These are phyloP conservation scores for Taenioides sp. DNA, from an alignment of 2,797 vertebrate genomes.

Conservation along the genomic window DNA sequence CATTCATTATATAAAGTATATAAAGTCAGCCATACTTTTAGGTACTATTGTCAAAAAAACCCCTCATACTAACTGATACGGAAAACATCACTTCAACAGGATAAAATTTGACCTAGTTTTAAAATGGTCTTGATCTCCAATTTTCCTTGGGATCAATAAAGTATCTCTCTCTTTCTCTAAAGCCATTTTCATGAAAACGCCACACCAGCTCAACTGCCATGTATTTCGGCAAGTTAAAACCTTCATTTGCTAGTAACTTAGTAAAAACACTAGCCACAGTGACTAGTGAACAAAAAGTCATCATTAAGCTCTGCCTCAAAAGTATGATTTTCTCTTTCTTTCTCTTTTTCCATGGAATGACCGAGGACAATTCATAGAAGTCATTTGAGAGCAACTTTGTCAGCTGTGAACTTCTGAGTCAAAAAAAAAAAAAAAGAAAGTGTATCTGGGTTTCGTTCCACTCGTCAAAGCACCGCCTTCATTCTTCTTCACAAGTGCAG, in stretches of 20 bases:
- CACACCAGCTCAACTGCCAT: constrained; percentile 8
- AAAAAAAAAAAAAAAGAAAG: not conserved
- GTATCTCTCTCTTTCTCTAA: too few relatives aligned
- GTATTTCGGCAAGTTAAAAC: too few relatives aligned
- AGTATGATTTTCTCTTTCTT: not conserved
- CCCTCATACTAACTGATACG: too few relatives aligned
- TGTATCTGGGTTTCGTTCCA: constrained; percentile 26
- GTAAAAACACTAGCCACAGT: not conserved
- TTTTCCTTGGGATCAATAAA: too few relatives aligned
- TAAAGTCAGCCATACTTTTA: too few relatives aligned
- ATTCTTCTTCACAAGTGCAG: constrained; percentile 12
- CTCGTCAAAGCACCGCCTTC: constrained; percentile 29
- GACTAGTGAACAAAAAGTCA: not conserved
- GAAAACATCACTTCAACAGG: too few relatives aligned
- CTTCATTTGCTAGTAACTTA: not conserved
- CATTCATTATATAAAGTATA: too few relatives aligned
- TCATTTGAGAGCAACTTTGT: constrained; percentile 29
- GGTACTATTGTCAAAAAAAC: too few relatives aligned
- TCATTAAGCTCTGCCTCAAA: not conserved
- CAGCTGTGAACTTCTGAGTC: not conserved
- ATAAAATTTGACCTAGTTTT: too few relatives aligned
- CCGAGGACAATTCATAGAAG: constrained; percentile 26
- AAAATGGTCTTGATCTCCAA: too few relatives aligned
- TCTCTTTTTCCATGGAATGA: constrained; percentile 14
- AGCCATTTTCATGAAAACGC: too few relatives aligned